These are phyloP conservation scores for Cyaniris semiargus DNA, from an alignment of 2,888 invertebrate species.

Conservation along the genomic window DNA sequence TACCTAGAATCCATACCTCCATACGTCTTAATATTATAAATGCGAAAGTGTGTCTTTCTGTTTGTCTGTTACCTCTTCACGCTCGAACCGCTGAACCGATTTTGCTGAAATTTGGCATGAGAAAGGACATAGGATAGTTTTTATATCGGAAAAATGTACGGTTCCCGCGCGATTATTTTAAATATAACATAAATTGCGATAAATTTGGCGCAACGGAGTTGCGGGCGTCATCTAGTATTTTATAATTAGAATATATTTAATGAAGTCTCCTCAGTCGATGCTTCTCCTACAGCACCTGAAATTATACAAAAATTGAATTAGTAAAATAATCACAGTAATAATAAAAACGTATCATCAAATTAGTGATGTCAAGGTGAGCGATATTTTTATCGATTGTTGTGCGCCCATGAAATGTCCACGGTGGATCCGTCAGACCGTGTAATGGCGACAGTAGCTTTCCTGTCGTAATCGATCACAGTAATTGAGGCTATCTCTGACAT, in stretches of 20 bases:
- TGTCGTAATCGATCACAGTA: constrained; percentile 70
- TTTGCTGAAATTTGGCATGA: too few species aligned
- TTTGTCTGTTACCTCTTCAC: too few species aligned
- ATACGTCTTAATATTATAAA: too few species aligned
- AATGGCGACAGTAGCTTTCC: constrained; percentile 54
- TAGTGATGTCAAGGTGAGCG: constrained; percentile 58
- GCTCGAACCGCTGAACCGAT: too few species aligned
- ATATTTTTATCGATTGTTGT: constrained; percentile 60
- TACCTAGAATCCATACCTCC: too few species aligned
- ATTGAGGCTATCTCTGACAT: constrained; percentile 56
- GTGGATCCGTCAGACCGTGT: constrained; percentile 57
- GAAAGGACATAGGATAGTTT: too few species aligned
- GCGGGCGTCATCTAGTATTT: too few species aligned
- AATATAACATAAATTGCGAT: too few species aligned
- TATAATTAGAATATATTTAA: not conserved
- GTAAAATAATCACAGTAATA: constrained; percentile 35
- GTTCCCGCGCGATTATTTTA: too few species aligned
- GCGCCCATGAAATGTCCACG: constrained; percentile 52
- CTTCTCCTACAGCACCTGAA: constrained; percentile 44
- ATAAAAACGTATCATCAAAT: constrained; percentile 54
- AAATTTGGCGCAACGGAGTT: too few species aligned
- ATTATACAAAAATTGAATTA: constrained; percentile 39
- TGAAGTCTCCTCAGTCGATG: not conserved
- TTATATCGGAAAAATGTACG: too few species aligned
- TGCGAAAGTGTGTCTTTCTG: too few species aligned